Evolutionary conservation across 2,113 vertebrate species (phyloP).

Genomic region (Ceratotherium simum): DNA sequence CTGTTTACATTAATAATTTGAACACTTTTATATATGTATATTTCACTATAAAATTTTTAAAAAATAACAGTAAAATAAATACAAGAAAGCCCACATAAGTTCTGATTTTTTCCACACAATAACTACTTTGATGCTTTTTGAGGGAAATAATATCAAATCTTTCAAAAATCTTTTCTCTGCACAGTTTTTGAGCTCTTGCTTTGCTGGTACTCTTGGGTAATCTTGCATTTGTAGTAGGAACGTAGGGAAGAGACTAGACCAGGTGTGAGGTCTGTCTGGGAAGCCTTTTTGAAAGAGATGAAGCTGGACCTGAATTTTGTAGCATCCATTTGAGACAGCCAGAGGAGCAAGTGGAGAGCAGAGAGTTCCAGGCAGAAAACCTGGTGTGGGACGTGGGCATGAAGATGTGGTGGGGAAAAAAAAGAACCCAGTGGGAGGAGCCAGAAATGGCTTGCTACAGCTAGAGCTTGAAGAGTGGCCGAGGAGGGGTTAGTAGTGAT

Average conservation of each 20-base stretch:
- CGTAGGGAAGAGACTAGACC: not conserved
- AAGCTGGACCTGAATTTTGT: not conserved
- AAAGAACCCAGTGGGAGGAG: not conserved
- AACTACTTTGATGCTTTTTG: slow-evolving; percentile 23
- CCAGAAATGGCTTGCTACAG: not conserved
- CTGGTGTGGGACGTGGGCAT: not conserved
- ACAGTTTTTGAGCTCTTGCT: slow-evolving; percentile 45
- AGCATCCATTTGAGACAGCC: not conserved
- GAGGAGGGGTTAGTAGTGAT: not conserved
- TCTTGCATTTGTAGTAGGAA: not conserved
- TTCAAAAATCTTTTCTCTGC: not conserved
- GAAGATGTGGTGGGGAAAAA: not conserved
- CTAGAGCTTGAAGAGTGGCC: not conserved
- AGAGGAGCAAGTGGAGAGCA: not conserved
- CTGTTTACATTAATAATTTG: not conserved
- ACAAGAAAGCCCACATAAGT: not conserved
- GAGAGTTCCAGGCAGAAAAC: not conserved
- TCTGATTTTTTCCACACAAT: not conserved
- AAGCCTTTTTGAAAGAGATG: slow-evolving; percentile 11
- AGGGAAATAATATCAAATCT: not conserved
- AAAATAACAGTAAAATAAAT: slow-evolving; percentile 36
- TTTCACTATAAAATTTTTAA: not conserved
- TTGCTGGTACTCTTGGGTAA: not conserved
- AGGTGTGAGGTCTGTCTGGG: not conserved
- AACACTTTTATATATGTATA: not conserved